phyloP scores from a whole-genome alignment of 2,797 vertebrate species.

The Hemibagrus guttatus region DNA sequence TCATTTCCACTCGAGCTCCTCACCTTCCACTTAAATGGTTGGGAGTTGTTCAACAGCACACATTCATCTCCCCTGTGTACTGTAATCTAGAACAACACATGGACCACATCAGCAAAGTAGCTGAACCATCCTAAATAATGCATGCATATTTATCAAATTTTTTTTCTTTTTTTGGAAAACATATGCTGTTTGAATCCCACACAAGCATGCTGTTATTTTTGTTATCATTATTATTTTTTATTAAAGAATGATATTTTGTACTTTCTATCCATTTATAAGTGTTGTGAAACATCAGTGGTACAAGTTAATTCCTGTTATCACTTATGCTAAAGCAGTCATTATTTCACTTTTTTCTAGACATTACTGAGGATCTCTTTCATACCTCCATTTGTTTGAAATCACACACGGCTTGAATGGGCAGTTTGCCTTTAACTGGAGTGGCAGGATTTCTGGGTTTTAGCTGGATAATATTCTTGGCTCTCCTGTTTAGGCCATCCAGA shows the following conservation, averaged over 20 bases:
- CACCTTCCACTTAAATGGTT: conserved; percentile 87
- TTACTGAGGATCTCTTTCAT: neutral
- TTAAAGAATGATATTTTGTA: neutral
- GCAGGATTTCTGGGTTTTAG: conserved; percentile 84
- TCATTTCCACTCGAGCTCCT: conserved; percentile 76
- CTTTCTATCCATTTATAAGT: neutral
- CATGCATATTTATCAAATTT: neutral
- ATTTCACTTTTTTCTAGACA: neutral
- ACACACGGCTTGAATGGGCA: conserved; percentile 83
- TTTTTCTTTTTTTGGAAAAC: neutral
- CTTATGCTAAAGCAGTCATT: neutral
- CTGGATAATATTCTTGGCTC: conserved; percentile 84
- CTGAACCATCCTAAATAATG: neutral
- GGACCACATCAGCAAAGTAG: neutral
- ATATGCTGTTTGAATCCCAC: neutral
- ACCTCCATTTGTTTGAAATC: conserved; percentile 96
- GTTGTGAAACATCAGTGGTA: neutral
- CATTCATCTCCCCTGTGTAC: conserved; percentile 87
- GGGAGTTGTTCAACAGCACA: conserved; percentile 80
- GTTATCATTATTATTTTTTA: no score
- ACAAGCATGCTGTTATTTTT: no score
- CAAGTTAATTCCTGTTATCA: neutral
- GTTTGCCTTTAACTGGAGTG: conserved; percentile 68
- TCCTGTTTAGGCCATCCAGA: conserved; percentile 80
- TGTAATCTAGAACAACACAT: conserved; percentile 77